Evolutionary conservation across 2,888 invertebrate species (phyloP).

Genomic region (Lithophane semibrunnea): DNA sequence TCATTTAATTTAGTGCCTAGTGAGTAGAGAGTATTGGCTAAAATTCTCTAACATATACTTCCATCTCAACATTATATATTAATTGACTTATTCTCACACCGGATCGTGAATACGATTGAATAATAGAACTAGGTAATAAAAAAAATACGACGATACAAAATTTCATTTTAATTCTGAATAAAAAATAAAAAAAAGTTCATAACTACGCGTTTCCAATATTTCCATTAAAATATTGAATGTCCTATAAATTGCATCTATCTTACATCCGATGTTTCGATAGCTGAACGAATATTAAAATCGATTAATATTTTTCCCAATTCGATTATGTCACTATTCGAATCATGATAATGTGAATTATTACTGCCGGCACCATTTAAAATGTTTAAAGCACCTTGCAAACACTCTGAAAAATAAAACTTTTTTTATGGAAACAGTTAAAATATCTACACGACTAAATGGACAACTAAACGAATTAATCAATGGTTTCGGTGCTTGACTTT

Average conservation of each 20-base stretch:
- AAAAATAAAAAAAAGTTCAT: background rate
- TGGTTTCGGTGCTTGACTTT: too few species aligned
- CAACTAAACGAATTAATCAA: background rate
- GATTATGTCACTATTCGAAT: slow-evolving; percentile 54
- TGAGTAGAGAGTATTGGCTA: too few species aligned
- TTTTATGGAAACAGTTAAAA: background rate
- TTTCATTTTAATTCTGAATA: background rate
- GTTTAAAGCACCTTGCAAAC: slow-evolving; percentile 5
- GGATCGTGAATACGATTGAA: background rate
- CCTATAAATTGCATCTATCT: slow-evolving; percentile 35
- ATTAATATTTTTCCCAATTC: slow-evolving; percentile 62
- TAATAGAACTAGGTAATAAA: too few species aligned
- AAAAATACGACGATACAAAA: too few species aligned
- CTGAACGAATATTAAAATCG: slow-evolving; percentile 54
- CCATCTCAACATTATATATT: background rate
- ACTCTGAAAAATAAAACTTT: background rate
- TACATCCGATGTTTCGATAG: slow-evolving; percentile 28
- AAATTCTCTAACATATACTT: background rate
- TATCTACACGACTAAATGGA: background rate
- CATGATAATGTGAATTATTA: slow-evolving; percentile 64
- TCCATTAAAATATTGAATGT: slow-evolving; percentile 23
- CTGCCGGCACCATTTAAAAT: slow-evolving; percentile 44
- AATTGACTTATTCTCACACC: background rate
- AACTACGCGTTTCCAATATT: background rate
- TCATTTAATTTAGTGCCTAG: too few species aligned